Percentiles rank a stretch among this genome's conserved stretches.
Conservation (phyloP, 2,888 invertebrate genomes). For the Masnerella sp. region DNA sequence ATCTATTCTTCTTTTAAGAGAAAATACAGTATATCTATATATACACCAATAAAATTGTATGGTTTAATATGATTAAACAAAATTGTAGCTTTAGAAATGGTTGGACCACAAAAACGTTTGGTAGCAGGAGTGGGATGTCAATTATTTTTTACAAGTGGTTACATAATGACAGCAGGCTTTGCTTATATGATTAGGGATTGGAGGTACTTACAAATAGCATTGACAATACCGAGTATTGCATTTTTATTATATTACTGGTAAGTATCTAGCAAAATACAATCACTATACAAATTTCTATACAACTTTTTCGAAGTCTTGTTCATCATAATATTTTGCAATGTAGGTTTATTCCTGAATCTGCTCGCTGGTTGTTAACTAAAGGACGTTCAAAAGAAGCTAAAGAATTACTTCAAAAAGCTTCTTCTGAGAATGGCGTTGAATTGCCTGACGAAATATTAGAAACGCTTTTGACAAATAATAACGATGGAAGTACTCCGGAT, state of each 20-base stretch:
- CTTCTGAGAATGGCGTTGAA: slow-evolving; percentile 82
- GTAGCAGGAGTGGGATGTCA: slow-evolving; percentile 86
- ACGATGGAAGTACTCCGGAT: slow-evolving; percentile 69
- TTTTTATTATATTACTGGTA: slow-evolving; percentile 86
- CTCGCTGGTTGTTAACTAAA: slow-evolving; percentile 84
- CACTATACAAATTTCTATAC: too few relatives aligned
- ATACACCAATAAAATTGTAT: too few relatives aligned
- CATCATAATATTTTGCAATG: too few relatives aligned
- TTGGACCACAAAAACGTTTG: slow-evolving; percentile 83
- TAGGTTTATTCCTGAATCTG: slow-evolving; percentile 86
- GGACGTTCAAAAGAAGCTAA: slow-evolving; percentile 82
- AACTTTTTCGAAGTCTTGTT: too few relatives aligned
- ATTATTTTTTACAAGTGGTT: slow-evolving; percentile 87
- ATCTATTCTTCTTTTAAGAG: neutral
- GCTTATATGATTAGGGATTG: slow-evolving; percentile 84
- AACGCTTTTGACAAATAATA: slow-evolving; percentile 78
- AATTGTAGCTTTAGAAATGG: slow-evolving; percentile 83
- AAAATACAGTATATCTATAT: too few relatives aligned
- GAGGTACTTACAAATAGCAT: slow-evolving; percentile 84
- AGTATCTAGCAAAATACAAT: slow-evolving; percentile 59
- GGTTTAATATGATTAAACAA: slow-evolving; percentile 16
- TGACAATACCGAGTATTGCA: slow-evolving; percentile 83
- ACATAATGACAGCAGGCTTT: slow-evolving; percentile 83
- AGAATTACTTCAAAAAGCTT: slow-evolving; percentile 81
- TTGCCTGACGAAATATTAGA: slow-evolving; percentile 80